phyloP scores from a whole-genome alignment of 2,113 vertebrate species.

The Elephas maximus region DNA sequence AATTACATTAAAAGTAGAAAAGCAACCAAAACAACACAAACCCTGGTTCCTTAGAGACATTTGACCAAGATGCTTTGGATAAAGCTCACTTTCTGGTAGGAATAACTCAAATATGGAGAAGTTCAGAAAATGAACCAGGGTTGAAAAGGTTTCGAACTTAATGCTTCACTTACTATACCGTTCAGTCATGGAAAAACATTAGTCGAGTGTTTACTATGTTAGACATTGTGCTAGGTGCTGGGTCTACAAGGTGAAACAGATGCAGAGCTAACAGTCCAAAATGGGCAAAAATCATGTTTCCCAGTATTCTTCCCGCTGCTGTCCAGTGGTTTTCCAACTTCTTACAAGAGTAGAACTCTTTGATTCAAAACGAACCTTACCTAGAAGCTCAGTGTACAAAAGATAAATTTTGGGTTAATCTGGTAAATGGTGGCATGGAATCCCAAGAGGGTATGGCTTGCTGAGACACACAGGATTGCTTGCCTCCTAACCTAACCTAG shows the following conservation, averaged over 20 bases:
- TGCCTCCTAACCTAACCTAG: rapidly evolving
- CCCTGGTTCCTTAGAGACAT: neutral
- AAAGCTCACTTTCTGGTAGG: neutral
- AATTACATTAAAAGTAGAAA: neutral
- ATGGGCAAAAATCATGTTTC: too few species aligned
- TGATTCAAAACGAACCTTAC: too few species aligned
- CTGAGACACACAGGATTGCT: neutral
- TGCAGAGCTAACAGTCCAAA: too few species aligned
- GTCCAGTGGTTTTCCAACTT: too few species aligned
- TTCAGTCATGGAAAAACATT: too few species aligned
- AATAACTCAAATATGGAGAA: neutral
- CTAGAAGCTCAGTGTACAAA: neutral
- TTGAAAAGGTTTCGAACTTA: neutral
- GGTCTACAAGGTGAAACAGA: too few species aligned
- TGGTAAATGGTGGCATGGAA: neutral
- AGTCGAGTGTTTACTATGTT: too few species aligned
- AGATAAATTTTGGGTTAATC: neutral
- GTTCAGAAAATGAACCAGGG: neutral
- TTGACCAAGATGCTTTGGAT: slow-evolving; percentile 11
- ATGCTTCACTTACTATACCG: neutral
- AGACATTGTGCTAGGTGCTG: too few species aligned
- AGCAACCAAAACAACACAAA: neutral
- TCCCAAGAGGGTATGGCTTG: neutral
- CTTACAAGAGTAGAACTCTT: too few species aligned
- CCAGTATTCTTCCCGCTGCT: too few species aligned